Evolutionary conservation across 2,888 invertebrate genomes (phyloP).

Genomic region (Prosopocoilus inquinatus): DNA sequence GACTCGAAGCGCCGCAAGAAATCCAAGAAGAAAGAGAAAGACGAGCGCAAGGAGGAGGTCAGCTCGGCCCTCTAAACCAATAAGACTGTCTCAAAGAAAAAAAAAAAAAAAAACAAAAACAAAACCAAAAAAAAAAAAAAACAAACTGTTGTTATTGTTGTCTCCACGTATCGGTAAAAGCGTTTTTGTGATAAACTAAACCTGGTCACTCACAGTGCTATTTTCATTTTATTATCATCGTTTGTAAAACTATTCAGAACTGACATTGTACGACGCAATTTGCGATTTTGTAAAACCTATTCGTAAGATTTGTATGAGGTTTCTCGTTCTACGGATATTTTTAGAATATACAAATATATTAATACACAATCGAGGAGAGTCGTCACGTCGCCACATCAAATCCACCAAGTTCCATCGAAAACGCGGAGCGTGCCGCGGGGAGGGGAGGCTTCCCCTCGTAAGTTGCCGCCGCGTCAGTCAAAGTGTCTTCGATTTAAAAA

Average conservation of each 20-base stretch:
- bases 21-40: constrained; percentile 52
- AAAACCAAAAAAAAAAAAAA: too few relatives aligned
- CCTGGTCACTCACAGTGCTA: constrained; percentile 17
- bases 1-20: constrained; percentile 53
- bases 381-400: too few relatives aligned
- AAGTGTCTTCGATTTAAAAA: too few relatives aligned
- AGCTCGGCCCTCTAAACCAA: constrained; percentile 51
- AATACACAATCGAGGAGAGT: too few relatives aligned
- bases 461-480: too few relatives aligned
- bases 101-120: too few relatives aligned
- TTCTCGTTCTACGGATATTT: neutral
- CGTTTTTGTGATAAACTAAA: constrained; percentile 20
- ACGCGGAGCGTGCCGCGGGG: too few relatives aligned
- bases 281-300: too few relatives aligned
- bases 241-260: neutral
- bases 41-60: constrained; percentile 50
- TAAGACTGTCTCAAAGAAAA: constrained; percentile 43
- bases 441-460: too few relatives aligned
- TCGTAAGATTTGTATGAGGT: too few relatives aligned
- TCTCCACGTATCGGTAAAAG: constrained; percentile 10
- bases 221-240: constrained; percentile 10
- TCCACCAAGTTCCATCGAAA: too few relatives aligned
- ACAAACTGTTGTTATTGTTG: constrained; percentile 14
- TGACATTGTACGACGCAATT: neutral
- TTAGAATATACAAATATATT: neutral